phyloP scores from a whole-genome alignment of 2,888 invertebrate genomes.

The Hemithea aestivaria region DNA sequence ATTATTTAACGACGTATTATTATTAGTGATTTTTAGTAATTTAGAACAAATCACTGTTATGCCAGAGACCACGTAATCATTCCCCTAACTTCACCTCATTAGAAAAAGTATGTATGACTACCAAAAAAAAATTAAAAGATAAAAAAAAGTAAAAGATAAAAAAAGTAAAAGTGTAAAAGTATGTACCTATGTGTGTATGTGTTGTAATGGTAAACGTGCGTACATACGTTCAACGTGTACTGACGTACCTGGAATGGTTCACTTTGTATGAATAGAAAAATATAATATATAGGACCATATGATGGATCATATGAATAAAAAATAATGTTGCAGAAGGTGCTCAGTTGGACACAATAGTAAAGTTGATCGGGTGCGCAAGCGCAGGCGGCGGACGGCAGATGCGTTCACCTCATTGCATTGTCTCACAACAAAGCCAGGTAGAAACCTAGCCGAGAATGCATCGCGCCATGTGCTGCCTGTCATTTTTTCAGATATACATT shows the following conservation, averaged over 20 bases:
- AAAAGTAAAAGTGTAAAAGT: no score
- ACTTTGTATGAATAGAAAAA: conserved; percentile 34
- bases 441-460: conserved; percentile 50
- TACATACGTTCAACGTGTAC: no score
- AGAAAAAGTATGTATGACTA: conserved; percentile 14
- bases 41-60: conserved; percentile 48
- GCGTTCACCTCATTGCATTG: conserved; percentile 68
- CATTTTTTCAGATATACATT: conserved; percentile 69
- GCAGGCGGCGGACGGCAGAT: conserved; percentile 67
- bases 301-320: conserved; percentile 44
- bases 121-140: no score
- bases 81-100: conserved; percentile 35
- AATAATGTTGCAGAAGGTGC: conserved; percentile 31
- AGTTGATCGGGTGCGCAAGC: conserved; percentile 42
- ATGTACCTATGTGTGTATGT: no score
- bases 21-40: no score
- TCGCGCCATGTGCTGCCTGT: conserved; percentile 74
- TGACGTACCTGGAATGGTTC: conserved; percentile 3
- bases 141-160: no score
- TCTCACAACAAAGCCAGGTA: conserved; percentile 74
- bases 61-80: conserved; percentile 56
- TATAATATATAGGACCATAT: no score
- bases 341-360: conserved; percentile 39
- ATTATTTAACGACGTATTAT: no score
- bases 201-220: no score